Percentiles rank a stretch among this genome's conserved stretches.
These are phyloP conservation scores for Ammodytes dubius DNA, from an alignment of 2,113 vertebrate genomes.

Conservation along the genomic window DNA sequence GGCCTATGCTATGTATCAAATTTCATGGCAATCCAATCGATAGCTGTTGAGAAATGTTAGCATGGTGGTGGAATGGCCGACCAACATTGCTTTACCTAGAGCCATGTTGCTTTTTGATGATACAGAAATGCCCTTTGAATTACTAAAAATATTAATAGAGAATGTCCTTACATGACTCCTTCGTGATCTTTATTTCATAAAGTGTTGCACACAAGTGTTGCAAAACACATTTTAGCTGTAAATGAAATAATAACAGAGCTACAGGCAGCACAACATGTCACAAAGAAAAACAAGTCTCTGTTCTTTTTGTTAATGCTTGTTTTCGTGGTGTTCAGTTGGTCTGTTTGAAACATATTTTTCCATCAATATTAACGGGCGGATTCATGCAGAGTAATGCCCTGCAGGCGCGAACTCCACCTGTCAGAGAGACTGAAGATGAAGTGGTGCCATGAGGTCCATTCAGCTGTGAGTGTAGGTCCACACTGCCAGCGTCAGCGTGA, in stretches of 20 bases:
- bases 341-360: constrained; percentile 1
- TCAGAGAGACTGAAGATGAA: constrained; percentile 36
- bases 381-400: constrained; percentile 26
- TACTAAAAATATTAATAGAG: background rate
- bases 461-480: constrained; percentile 44
- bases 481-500: constrained; percentile 21
- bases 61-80: too few relatives aligned
- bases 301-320: background rate
- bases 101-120: too few relatives aligned
- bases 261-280: background rate
- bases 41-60: too few relatives aligned
- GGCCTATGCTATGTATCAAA: too few relatives aligned
- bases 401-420: background rate
- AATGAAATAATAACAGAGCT: too few relatives aligned
- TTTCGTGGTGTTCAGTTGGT: background rate
- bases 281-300: background rate
- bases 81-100: too few relatives aligned
- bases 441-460: constrained; percentile 32
- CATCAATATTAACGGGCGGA: constrained; percentile 42
- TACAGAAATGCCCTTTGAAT: background rate
- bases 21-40: too few relatives aligned
- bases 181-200: background rate
- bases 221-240: too few relatives aligned
- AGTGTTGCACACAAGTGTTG: too few relatives aligned
- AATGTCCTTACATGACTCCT: background rate